Evolutionary conservation across 2,888 invertebrate species (phyloP), one percentile per base, ranked within the genome.

Genomic region (Tuberolachnus salignus): DNA sequence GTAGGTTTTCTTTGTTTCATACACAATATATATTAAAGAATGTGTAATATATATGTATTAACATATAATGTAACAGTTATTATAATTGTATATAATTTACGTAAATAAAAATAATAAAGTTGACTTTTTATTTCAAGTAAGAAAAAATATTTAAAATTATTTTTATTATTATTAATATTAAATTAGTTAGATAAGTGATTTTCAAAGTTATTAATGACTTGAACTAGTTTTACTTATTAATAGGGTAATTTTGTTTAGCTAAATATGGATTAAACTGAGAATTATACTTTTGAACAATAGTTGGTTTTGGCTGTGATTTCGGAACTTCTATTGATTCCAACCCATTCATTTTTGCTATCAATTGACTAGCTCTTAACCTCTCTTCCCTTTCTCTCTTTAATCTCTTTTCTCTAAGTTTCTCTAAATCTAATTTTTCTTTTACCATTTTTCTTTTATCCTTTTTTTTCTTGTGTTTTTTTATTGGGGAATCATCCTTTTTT

Each of bases 201-300:
- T n/a, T n/a, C n/a, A n/a, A n/a, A n/a, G n/a, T n/a, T n/a, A n/a
- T n/a, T n/a, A n/a, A n/a, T n/a, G n/a, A n/a, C n/a, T 44, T 44
- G 4, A 19, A 42, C 26, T 19, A 14, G 63, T 26, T 34, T 26
- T 61, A 19, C 34, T 81, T n/a, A 19, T 49, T 63, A 26, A 55
- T 66, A 19, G 74, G 61, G 80, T 80, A 81, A 87, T 94, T 95
- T 86, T 94, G 94, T 84, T 92, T 90, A 16, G 94, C 94, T 72
- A 94, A 85, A 85, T 93, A 91, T 21, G 98, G 98, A 88, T 97
- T 98, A 86, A 96, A 98, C 85, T 98, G 97, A 3, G 96, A 96
- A 87, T 97, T 97, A 85, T 98, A 98, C 86, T 93, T 94, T 84
- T 93, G 92, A 82, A 90, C 88, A 42, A 91, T 69, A 69, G 78